Percentiles rank a stretch among this genome's conserved stretches.
phyloP scores from a whole-genome alignment of 30 jellyfish, hydroid and myxozoan species.

The Chrysaora quinquecirrha region DNA sequence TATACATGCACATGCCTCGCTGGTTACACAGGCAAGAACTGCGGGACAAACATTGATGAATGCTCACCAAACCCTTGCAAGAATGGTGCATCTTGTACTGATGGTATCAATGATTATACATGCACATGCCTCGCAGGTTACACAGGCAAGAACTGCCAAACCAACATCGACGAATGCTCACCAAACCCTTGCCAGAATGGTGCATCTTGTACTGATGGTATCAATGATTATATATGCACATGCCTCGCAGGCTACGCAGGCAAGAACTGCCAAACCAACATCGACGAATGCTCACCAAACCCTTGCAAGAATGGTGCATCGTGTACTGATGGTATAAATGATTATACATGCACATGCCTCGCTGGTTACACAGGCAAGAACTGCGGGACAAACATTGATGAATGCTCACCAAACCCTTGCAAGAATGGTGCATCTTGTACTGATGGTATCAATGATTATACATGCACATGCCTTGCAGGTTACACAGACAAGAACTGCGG shows the following conservation, averaged over 20 bases:
- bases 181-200: conserved; percentile 69
- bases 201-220: conserved; percentile 47
- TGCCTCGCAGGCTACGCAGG: conserved; percentile 74
- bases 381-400: conserved; percentile 55
- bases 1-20: conserved; percentile 43
- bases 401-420: conserved; percentile 53
- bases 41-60: conserved; percentile 37
- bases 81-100: conserved; percentile 34
- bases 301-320: conserved; percentile 58
- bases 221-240: conserved; percentile 32
- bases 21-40: conserved; percentile 40
- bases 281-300: conserved; percentile 45
- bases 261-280: conserved; percentile 20
- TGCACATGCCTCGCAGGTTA: conserved; percentile 50
- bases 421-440: conserved; percentile 26
- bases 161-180: conserved; percentile 59
- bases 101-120: conserved; percentile 7
- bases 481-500: conserved; percentile 34
- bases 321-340: conserved; percentile 43
- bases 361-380: conserved; percentile 53
- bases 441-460: conserved; percentile 31
- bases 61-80: conserved; percentile 17
- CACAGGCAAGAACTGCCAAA: conserved; percentile 41
- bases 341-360: conserved; percentile 47
- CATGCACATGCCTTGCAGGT: conserved; percentile 26